These are phyloP conservation scores for Gambusia yucatana DNA, from an alignment of 2,797 vertebrate genomes.

Conservation along the genomic window DNA sequence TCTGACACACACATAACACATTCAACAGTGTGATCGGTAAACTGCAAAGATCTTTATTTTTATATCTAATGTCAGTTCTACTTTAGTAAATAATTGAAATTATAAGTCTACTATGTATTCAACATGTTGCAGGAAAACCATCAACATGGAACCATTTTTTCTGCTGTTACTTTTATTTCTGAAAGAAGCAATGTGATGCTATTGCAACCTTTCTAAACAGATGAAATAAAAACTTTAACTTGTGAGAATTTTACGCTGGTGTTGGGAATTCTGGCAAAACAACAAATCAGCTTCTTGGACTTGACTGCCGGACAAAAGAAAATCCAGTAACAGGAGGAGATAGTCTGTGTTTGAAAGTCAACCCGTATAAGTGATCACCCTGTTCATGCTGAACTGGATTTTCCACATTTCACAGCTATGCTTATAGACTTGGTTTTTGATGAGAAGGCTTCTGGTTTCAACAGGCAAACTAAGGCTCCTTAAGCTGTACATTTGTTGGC, in stretches of 20 bases:
- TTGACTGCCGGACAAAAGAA: neutral
- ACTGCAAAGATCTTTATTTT: neutral
- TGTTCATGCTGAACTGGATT: neutral
- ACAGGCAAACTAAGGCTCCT: neutral
- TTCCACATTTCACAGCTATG: neutral
- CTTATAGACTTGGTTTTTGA: neutral
- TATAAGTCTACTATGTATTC: neutral
- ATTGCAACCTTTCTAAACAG: neutral
- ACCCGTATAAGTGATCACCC: neutral
- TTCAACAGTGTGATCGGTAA: neutral
- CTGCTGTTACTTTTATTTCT: neutral
- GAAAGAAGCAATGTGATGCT: neutral
- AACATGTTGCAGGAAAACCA: neutral
- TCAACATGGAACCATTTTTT: neutral
- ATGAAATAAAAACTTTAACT: neutral
- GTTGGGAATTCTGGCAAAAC: neutral
- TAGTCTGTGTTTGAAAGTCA: neutral
- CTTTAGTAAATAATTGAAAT: neutral
- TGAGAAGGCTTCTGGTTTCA: neutral
- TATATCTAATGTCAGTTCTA: neutral
- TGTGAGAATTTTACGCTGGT: neutral
- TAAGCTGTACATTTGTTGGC: neutral
- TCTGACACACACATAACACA: neutral
- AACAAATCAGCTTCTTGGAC: neutral
- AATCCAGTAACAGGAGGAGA: neutral